Evolutionary conservation across 1,140 invertebrate genomes (phyloP).

Genomic region (Drosophila elegans): DNA sequence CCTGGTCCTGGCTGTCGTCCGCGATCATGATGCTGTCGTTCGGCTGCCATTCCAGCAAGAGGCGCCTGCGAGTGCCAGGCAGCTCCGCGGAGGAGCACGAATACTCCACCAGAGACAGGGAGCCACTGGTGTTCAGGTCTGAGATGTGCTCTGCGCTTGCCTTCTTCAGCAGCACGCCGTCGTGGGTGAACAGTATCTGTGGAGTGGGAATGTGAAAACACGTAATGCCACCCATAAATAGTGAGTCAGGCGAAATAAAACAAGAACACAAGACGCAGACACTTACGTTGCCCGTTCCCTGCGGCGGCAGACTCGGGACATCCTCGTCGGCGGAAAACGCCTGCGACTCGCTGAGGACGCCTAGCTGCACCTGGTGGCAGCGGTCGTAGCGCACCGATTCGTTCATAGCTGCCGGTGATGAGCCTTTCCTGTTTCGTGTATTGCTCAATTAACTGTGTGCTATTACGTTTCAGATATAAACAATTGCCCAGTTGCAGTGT

Average conservation of each 20-base stretch:
- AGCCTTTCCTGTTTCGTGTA: constrained; percentile 11
- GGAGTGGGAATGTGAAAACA: neutral
- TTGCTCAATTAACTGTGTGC: constrained; percentile 25
- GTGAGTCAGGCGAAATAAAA: constrained; percentile 62
- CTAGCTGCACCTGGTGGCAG: constrained; percentile 70
- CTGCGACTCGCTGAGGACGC: constrained; percentile 56
- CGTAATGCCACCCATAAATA: constrained; percentile 7
- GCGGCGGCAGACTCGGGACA: constrained; percentile 22
- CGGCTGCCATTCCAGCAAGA: constrained; percentile 92
- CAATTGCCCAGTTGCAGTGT: constrained; percentile 33
- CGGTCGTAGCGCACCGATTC: constrained; percentile 76
- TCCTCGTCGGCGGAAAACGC: constrained; percentile 30
- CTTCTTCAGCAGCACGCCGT: constrained; percentile 87
- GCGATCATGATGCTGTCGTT: constrained; percentile 90
- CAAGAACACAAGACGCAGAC: constrained; percentile 17
- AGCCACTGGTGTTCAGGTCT: constrained; percentile 87
- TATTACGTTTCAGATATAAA: constrained; percentile 75
- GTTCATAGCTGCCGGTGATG: constrained; percentile 58
- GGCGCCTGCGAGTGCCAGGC: constrained; percentile 77
- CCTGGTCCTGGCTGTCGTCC: constrained; percentile 90
- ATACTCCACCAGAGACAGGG: constrained; percentile 87
- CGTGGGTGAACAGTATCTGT: constrained; percentile 87
- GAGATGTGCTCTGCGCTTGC: constrained; percentile 86
- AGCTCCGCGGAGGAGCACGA: constrained; percentile 16
- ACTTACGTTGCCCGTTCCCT: constrained; percentile 71